Percentiles rank a stretch among this genome's conserved stretches.
Conservation (phyloP, 2,797 vertebrate species). For the Aeoliscus strigatus region DNA sequence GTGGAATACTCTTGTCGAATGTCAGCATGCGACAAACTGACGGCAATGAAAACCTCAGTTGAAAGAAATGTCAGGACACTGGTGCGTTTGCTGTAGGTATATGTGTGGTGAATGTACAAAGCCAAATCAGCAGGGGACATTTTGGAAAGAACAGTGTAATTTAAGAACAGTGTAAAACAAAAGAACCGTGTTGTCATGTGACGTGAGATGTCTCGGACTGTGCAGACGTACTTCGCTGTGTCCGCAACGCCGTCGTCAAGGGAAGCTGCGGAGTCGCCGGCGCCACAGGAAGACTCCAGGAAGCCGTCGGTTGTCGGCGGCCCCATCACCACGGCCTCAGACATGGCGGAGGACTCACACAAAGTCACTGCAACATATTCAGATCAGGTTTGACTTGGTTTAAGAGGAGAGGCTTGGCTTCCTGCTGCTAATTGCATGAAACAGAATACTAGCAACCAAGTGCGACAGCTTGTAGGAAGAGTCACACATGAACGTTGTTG, state of each 20-base stretch:
- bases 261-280: conserved; percentile 43
- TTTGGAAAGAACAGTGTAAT: too few relatives aligned
- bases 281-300: conserved; percentile 48
- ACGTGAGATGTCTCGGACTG: background rate
- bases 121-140: too few relatives aligned
- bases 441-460: conserved; percentile 8
- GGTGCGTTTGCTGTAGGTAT: too few relatives aligned
- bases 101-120: too few relatives aligned
- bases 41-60: too few relatives aligned
- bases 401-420: background rate
- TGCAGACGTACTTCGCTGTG: conserved; percentile 59
- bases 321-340: conserved; percentile 60
- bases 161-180: too few relatives aligned
- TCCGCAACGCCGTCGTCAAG: conserved; percentile 47
- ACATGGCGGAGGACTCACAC: conserved; percentile 64
- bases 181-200: too few relatives aligned
- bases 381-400: too few relatives aligned
- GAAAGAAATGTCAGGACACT: too few relatives aligned
- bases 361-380: conserved; percentile 55
- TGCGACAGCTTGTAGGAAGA: conserved; percentile 25
- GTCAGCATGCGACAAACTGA: too few relatives aligned
- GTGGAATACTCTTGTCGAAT: too few relatives aligned
- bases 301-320: conserved; percentile 29
- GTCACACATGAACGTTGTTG: conserved; percentile 17
- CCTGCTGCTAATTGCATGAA: conserved; percentile 9